Percentiles rank a stretch among this genome's conserved stretches.
phyloP scores from a whole-genome alignment of 92 coral and sea anemone genomes.

The Palythoa grandis region DNA sequence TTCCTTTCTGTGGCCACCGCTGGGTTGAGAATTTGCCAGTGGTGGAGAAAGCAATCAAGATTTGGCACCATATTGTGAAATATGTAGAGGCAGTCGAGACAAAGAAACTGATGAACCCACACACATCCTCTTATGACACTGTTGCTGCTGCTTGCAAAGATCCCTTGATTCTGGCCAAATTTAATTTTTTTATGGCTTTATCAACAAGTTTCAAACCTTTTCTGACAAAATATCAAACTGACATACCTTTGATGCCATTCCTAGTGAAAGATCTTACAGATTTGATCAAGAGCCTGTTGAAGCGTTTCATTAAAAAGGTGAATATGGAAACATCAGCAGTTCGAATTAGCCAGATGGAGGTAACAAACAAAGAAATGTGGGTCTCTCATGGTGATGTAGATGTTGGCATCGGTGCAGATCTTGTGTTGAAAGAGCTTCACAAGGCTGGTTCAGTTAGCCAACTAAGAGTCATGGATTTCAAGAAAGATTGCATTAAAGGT shows the following conservation, averaged over 20 bases:
- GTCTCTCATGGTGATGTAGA: conserved; percentile 23
- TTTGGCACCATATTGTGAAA: conserved; percentile 12
- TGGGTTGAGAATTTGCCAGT: conserved; percentile 42
- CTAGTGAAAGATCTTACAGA: conserved; percentile 25
- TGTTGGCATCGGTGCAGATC: conserved; percentile 26
- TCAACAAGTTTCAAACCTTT: conserved; percentile 1
- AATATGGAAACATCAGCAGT: conserved; percentile 20
- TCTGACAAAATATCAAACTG: conserved; percentile 22
- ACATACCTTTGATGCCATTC: conserved; percentile 24
- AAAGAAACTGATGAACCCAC: conserved; percentile 4
- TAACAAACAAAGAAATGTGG: conserved; percentile 13
- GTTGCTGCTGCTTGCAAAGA: conserved; percentile 13
- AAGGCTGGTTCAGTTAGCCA: background rate
- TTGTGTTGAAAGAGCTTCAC: background rate
- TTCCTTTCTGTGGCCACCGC: conserved; percentile 29
- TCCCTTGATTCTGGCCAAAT: background rate
- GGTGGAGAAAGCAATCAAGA: conserved; percentile 15
- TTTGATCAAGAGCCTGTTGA: conserved; percentile 29
- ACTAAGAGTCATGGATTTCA: conserved; percentile 28
- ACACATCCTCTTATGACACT: conserved; percentile 18
- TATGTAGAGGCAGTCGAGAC: conserved; percentile 22
- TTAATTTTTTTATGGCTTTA: conserved; percentile 6
- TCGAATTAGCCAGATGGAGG: conserved; percentile 23
- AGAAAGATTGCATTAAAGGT: conserved; percentile 23
- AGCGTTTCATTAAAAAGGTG: conserved; percentile 25